phyloP scores from a whole-genome alignment of 2,797 vertebrate species.

The Acrocephalus scirpaceus region DNA sequence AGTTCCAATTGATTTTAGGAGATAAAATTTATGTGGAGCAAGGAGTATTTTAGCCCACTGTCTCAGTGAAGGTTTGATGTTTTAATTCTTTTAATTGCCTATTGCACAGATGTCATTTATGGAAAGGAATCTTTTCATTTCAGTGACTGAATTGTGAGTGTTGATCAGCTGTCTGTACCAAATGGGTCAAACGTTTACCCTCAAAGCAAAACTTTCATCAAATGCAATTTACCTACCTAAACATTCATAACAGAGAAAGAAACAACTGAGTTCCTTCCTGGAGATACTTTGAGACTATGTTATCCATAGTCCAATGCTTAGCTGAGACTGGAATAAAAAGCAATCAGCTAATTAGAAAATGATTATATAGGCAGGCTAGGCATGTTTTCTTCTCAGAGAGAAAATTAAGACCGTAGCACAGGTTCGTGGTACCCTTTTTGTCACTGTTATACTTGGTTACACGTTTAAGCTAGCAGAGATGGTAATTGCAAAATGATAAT shows the following conservation, averaged over 20 bases:
- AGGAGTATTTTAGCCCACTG: background rate
- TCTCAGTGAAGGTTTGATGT: background rate
- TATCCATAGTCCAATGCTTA: background rate
- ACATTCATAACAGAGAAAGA: background rate
- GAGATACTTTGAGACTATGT: background rate
- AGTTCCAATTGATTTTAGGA: background rate
- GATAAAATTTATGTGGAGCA: background rate
- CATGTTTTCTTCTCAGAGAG: background rate
- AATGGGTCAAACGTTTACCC: background rate
- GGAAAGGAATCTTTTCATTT: background rate
- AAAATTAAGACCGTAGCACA: background rate
- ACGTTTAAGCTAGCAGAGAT: background rate
- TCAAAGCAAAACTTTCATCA: background rate
- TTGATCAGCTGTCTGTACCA: background rate
- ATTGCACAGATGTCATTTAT: fast-evolving
- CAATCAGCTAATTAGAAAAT: background rate
- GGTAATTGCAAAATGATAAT: background rate
- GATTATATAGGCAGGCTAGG: background rate
- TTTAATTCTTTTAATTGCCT: background rate
- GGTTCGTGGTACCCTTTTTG: background rate
- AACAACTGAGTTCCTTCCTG: background rate
- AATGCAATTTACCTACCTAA: background rate
- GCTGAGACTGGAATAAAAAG: background rate
- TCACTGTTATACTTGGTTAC: background rate
- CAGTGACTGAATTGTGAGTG: background rate